phyloP scores from a whole-genome alignment of 2,888 invertebrate species.

The Netelia inedita region DNA sequence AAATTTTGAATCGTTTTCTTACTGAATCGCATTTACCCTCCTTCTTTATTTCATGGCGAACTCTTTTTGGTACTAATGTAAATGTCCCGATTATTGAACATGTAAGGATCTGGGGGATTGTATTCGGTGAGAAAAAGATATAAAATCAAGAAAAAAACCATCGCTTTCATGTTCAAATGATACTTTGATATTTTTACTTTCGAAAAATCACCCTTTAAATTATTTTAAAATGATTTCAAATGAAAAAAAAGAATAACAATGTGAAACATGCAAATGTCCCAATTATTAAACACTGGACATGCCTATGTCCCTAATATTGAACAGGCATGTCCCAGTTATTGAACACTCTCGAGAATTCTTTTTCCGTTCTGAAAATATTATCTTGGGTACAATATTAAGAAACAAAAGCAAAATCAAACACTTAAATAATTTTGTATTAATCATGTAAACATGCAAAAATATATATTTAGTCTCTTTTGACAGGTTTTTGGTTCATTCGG shows the following conservation, averaged over 20 bases:
- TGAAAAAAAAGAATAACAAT: background rate
- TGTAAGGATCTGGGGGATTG: background rate
- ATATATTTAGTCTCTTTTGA: slow-evolving; percentile 1
- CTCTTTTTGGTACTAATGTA: background rate
- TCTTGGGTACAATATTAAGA: too few relatives aligned
- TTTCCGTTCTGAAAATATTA: slow-evolving; percentile 1
- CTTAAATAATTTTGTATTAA: background rate
- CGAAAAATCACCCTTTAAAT: background rate
- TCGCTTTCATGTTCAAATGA: slow-evolving; percentile 12
- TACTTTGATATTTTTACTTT: slow-evolving; percentile 9
- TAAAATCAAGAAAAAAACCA: slow-evolving; percentile 7
- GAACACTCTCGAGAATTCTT: background rate
- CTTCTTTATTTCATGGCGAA: too few relatives aligned
- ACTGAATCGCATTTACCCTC: too few relatives aligned
- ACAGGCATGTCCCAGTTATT: background rate
- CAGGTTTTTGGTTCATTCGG: slow-evolving; percentile 1
- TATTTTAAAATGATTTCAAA: background rate
- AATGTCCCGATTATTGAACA: slow-evolving; percentile 1
- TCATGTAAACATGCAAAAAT: background rate
- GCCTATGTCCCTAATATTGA: background rate
- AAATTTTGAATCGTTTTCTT: too few relatives aligned
- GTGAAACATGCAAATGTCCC: slow-evolving; percentile 9
- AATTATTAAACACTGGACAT: background rate
- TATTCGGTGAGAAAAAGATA: slow-evolving; percentile 11
- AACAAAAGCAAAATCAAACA: background rate